Evolutionary conservation across 1,140 invertebrate species (phyloP).

Genomic region (Papilio dardanus): DNA sequence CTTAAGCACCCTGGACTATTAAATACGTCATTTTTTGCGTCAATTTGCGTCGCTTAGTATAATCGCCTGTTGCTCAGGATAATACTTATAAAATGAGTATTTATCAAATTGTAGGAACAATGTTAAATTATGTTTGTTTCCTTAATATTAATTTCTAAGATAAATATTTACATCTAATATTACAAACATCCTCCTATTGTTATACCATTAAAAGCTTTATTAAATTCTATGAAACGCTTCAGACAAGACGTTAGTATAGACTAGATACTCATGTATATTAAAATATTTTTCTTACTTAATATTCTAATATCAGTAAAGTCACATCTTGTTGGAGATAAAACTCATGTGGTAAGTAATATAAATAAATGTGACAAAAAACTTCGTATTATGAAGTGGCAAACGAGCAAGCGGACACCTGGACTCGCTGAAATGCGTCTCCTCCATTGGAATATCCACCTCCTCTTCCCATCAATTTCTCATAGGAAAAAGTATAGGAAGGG

Average conservation of each 20-base stretch:
- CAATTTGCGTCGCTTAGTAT: too few species aligned
- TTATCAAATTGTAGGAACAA: background rate
- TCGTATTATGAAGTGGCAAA: too few species aligned
- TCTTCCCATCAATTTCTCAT: too few species aligned
- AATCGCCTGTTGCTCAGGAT: background rate
- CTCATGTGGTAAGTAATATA: slow-evolving; percentile 57
- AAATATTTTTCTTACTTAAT: slow-evolving; percentile 37
- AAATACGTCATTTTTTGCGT: too few species aligned
- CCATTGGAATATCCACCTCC: too few species aligned
- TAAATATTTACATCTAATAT: too few species aligned
- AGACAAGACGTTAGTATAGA: background rate
- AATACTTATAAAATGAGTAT: background rate
- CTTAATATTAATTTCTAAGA: background rate
- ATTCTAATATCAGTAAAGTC: slow-evolving; percentile 36
- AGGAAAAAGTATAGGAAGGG: too few species aligned
- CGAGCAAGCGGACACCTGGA: too few species aligned
- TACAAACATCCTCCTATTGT: background rate
- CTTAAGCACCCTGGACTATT: too few species aligned
- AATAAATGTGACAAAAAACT: too few species aligned
- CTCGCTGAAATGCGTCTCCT: too few species aligned
- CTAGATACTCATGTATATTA: slow-evolving; percentile 8
- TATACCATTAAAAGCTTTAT: background rate
- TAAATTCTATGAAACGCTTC: background rate
- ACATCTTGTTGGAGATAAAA: slow-evolving; percentile 62
- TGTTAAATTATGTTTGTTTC: background rate